Conservation (phyloP, 2,888 invertebrate species). For the Eupithecia tripunctaria region DNA sequence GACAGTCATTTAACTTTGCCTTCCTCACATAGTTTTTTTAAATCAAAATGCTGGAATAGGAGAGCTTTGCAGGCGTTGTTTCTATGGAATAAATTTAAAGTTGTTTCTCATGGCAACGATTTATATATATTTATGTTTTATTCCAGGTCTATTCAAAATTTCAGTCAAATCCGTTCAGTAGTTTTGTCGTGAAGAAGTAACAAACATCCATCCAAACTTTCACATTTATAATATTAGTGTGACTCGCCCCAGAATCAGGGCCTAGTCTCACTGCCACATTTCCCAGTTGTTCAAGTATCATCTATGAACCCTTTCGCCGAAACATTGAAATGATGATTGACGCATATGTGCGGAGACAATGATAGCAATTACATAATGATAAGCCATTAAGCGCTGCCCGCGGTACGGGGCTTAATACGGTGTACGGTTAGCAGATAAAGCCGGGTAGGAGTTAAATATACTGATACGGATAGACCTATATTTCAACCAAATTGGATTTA, state of each 20-base stretch:
- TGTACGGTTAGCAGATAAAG: constrained; percentile 57
- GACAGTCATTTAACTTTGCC: background rate
- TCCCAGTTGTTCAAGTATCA: background rate
- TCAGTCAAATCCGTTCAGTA: too few relatives aligned
- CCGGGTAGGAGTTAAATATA: background rate
- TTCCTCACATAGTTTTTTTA: background rate
- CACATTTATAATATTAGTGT: background rate
- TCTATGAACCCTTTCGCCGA: constrained; percentile 41
- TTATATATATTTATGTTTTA: too few relatives aligned
- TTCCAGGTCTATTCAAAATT: too few relatives aligned
- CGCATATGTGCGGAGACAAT: constrained; percentile 69
- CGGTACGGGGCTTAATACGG: constrained; percentile 71
- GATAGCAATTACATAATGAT: constrained; percentile 85
- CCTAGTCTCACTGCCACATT: background rate
- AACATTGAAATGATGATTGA: constrained; percentile 52
- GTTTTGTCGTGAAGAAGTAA: too few relatives aligned
- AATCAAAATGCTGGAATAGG: background rate
- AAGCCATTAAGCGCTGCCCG: constrained; percentile 79
- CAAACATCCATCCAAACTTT: too few relatives aligned
- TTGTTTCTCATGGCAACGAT: too few relatives aligned
- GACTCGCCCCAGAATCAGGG: background rate
- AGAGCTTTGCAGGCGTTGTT: too few relatives aligned
- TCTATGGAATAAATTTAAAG: too few relatives aligned
- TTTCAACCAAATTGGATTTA: too few relatives aligned
- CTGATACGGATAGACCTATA: too few relatives aligned